Evolutionary conservation across 2,888 invertebrate species (phyloP).

Genomic region (Drosophila paramelanica): DNA sequence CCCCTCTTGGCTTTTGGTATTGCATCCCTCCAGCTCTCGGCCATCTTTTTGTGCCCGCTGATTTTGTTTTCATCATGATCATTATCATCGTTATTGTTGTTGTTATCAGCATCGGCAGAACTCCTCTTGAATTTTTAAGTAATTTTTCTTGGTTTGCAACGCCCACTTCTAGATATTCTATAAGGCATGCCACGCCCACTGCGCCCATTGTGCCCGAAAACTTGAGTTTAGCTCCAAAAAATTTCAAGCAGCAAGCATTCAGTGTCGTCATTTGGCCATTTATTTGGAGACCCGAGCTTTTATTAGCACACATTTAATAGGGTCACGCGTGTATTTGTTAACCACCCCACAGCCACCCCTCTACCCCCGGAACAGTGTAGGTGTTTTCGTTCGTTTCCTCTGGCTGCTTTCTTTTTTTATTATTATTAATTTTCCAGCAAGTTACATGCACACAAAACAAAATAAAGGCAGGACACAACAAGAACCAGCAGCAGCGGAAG

Average conservation of each 20-base stretch:
- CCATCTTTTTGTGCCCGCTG: slow-evolving; percentile 62
- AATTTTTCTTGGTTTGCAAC: slow-evolving; percentile 58
- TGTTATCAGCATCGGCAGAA: slow-evolving; percentile 38
- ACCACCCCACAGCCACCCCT: slow-evolving; percentile 33
- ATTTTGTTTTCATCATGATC: slow-evolving; percentile 66
- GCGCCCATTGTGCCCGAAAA: neutral
- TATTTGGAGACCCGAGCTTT: slow-evolving; percentile 74
- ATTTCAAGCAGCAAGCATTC: slow-evolving; percentile 32
- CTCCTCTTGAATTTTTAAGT: slow-evolving; percentile 76
- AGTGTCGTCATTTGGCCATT: slow-evolving; percentile 63
- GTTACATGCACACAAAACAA: slow-evolving; percentile 76
- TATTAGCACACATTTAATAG: slow-evolving; percentile 81
- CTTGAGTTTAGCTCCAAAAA: slow-evolving; percentile 23
- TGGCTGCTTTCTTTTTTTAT: slow-evolving; percentile 64
- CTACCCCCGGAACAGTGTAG: slow-evolving; percentile 34
- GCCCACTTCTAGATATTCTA: slow-evolving; percentile 39
- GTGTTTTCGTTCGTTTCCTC: slow-evolving; percentile 62
- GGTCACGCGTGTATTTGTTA: slow-evolving; percentile 77
- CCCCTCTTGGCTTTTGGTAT: slow-evolving; percentile 3
- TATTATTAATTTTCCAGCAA: slow-evolving; percentile 81
- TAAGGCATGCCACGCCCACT: neutral
- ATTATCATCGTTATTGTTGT: slow-evolving; percentile 33
- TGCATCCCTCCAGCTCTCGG: slow-evolving; percentile 17
- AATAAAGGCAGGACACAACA: slow-evolving; percentile 73
- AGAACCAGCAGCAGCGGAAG: slow-evolving; percentile 44